Conservation (phyloP, 2,113 vertebrate genomes). For the Holacanthus passer region DNA sequence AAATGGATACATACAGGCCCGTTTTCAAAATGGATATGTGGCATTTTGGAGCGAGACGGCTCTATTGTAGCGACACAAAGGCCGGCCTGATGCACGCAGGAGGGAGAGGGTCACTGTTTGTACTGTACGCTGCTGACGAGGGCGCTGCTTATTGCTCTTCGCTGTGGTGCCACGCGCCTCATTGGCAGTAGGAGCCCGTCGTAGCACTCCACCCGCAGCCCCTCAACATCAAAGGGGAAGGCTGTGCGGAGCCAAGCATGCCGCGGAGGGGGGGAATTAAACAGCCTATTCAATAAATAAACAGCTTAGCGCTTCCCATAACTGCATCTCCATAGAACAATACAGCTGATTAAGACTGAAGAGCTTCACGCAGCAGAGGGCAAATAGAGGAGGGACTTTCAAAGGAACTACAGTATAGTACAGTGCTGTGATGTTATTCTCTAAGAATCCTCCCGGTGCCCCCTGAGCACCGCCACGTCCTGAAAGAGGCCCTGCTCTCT, state of each 20-base stretch:
- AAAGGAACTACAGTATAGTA: conserved; percentile 58
- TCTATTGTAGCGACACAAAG: conserved; percentile 25
- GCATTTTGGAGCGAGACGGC: conserved; percentile 20
- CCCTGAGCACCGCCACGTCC: conserved; percentile 62
- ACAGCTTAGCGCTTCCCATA: conserved; percentile 79
- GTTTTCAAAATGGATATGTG: conserved; percentile 14
- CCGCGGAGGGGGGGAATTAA: conserved; percentile 71
- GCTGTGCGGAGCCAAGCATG: conserved; percentile 54
- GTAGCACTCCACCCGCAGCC: conserved; percentile 53
- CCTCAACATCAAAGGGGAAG: conserved; percentile 67
- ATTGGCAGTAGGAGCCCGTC: conserved; percentile 61
- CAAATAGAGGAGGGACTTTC: conserved; percentile 73
- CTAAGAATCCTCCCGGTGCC: conserved; percentile 36
- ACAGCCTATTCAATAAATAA: conserved; percentile 83
- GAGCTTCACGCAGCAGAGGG: conserved; percentile 76
- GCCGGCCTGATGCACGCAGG: conserved; percentile 8
- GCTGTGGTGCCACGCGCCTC: conserved; percentile 42
- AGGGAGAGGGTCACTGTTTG: conserved; percentile 27
- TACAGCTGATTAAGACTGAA: conserved; percentile 79
- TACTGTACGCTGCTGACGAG: conserved; percentile 49
- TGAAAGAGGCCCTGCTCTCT: conserved; percentile 59
- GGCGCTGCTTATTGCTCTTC: conserved; percentile 61
- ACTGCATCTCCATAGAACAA: conserved; percentile 74
- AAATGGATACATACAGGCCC: background rate
- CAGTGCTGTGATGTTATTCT: conserved; percentile 58